Conservation (phyloP, 2,797 vertebrate species). For the Benthosema pterotum region DNA sequence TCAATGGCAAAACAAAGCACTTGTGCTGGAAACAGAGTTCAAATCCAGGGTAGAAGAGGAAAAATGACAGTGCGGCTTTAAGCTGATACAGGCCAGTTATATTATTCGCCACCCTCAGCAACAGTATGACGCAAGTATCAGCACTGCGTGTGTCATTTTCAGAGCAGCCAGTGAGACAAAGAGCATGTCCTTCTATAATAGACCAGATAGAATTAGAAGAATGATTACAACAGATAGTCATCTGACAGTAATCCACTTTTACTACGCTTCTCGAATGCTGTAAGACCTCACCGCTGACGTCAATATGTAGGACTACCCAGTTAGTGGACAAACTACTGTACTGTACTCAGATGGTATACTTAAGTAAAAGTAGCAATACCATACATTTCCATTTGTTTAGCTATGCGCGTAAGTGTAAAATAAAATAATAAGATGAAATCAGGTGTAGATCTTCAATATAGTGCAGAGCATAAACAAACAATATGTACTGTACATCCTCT, state of each 20-base stretch:
- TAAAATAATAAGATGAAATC: too few species aligned
- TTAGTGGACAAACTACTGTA: too few species aligned
- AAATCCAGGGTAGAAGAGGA: too few species aligned
- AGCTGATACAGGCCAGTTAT: constrained; percentile 13
- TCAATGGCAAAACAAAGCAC: too few species aligned
- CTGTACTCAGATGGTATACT: too few species aligned
- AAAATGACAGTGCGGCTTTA: background rate
- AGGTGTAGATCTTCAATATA: too few species aligned
- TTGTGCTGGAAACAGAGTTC: too few species aligned
- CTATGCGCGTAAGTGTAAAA: too few species aligned
- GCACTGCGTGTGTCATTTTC: constrained; percentile 27
- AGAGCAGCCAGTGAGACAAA: constrained; percentile 37
- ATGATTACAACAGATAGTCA: constrained; percentile 47
- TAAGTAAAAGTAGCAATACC: too few species aligned
- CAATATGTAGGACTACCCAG: constrained; percentile 10
- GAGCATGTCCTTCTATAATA: constrained; percentile 42
- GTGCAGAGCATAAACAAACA: too few species aligned
- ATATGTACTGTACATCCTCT: too few species aligned
- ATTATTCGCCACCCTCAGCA: constrained; percentile 13
- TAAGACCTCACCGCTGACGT: constrained; percentile 46
- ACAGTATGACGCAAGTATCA: constrained; percentile 37
- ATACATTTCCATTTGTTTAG: too few species aligned
- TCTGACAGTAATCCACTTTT: constrained; percentile 54
- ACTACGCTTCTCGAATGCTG: constrained; percentile 36
- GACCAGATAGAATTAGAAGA: constrained; percentile 55